Evolutionary conservation across 2,888 invertebrate species (phyloP).

Genomic region (Synergus laeviventris): DNA sequence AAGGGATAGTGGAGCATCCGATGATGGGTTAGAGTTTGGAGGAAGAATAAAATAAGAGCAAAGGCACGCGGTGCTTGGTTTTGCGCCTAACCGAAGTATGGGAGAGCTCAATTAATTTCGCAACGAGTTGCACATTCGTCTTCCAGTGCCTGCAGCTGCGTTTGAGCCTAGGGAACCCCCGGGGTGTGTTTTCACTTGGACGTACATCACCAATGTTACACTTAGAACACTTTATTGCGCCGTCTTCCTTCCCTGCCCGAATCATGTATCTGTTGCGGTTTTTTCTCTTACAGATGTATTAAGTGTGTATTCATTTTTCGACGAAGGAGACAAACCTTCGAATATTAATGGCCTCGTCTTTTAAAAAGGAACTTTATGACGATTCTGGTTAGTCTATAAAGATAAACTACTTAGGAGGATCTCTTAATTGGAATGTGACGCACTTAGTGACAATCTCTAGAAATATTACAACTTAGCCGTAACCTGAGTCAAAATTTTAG

Average conservation of each 20-base stretch:
- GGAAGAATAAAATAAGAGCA: constrained; percentile 30
- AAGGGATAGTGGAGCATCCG: constrained; percentile 17
- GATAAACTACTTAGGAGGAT: constrained; percentile 1
- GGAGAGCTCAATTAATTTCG: constrained; percentile 53
- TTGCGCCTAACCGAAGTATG: constrained; percentile 48
- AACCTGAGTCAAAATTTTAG: too few relatives aligned
- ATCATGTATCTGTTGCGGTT: constrained; percentile 29
- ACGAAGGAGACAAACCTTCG: constrained; percentile 26
- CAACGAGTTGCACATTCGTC: constrained; percentile 55
- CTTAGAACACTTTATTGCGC: constrained; percentile 54
- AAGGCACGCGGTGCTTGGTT: constrained; percentile 43
- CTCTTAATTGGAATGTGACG: not conserved
- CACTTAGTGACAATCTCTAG: not conserved
- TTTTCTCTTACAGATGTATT: constrained; percentile 38
- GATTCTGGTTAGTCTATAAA: constrained; percentile 3
- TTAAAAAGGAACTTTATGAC: constrained; percentile 4
- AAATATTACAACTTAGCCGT: not conserved
- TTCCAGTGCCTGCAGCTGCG: constrained; percentile 53
- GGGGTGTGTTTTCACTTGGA: constrained; percentile 54
- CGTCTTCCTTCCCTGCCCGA: constrained; percentile 42
- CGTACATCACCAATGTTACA: constrained; percentile 55
- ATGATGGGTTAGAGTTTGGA: constrained; percentile 22
- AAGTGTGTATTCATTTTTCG: constrained; percentile 37
- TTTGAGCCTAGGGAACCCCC: constrained; percentile 46
- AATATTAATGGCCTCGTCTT: constrained; percentile 28